phyloP scores from a whole-genome alignment of 2,888 invertebrate species.

The Aporophyla lueneburgensis region DNA sequence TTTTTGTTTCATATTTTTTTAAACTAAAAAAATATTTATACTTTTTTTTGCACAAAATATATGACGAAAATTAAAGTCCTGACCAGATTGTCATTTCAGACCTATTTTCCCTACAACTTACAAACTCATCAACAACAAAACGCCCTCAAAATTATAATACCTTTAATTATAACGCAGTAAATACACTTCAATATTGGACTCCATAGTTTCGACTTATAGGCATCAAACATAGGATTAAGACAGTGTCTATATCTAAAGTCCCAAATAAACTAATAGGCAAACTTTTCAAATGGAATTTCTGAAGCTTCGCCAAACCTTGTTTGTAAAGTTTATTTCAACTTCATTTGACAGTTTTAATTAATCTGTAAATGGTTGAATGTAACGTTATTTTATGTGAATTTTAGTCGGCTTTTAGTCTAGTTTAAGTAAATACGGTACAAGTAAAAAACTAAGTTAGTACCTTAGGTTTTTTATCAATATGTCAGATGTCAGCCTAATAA shows the following conservation, averaged over 20 bases:
- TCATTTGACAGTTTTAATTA: constrained; percentile 7
- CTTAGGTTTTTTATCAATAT: not conserved
- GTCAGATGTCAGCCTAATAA: not conserved
- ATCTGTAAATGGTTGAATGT: not conserved
- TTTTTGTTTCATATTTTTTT: not conserved
- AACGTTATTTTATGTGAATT: not conserved
- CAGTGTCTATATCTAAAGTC: not conserved
- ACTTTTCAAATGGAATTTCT: constrained; percentile 22
- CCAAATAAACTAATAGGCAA: constrained; percentile 9
- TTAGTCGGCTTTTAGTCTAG: not conserved
- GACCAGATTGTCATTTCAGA: not conserved
- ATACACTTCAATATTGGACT: not conserved
- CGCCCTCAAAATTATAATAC: not conserved
- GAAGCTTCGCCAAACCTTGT: constrained; percentile 13
- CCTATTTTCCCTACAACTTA: not conserved
- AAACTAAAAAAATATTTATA: too few species aligned
- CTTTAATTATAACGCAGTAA: not conserved
- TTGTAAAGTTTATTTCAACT: constrained; percentile 2
- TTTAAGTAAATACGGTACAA: too few species aligned
- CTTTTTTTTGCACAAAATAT: too few species aligned
- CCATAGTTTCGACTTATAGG: constrained; percentile 4
- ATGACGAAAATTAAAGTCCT: not conserved
- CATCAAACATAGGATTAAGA: not conserved
- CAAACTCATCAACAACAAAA: not conserved
- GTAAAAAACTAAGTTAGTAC: too few species aligned